Percentiles rank a stretch among this genome's conserved stretches.
Conservation (phyloP, 2,797 vertebrate species). For the Apogon hyalosoma region DNA sequence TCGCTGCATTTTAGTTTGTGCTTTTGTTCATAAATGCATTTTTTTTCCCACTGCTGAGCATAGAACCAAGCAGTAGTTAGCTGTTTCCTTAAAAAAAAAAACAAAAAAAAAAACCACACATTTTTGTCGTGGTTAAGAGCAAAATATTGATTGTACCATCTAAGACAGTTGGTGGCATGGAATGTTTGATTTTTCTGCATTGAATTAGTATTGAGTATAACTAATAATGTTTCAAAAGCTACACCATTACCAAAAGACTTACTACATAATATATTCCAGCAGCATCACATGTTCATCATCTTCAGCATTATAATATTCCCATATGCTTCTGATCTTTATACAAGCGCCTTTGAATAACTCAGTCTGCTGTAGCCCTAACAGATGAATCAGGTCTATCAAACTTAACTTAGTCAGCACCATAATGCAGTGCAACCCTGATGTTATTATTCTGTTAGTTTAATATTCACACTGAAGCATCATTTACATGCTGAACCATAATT, state of each 20-base stretch:
- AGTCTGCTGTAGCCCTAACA: neutral
- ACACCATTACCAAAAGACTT: no score
- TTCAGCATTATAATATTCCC: neutral
- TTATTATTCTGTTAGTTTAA: conserved; percentile 41
- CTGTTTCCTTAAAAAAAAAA: conserved; percentile 11
- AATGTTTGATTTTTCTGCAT: conserved; percentile 12
- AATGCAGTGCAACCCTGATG: conserved; percentile 6
- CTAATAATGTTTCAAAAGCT: neutral
- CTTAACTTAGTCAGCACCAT: conserved; percentile 16
- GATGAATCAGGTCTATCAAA: conserved; percentile 26
- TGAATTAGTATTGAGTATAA: conserved; percentile 5
- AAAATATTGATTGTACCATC: conserved; percentile 15
- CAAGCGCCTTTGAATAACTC: conserved; percentile 3
- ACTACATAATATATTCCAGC: no score
- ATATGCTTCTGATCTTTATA: neutral
- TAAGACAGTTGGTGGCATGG: conserved; percentile 13
- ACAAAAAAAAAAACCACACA: no score
- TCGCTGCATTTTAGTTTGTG: conserved; percentile 23
- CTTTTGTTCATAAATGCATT: conserved; percentile 18
- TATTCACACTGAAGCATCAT: conserved; percentile 32
- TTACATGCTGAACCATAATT: conserved; percentile 43
- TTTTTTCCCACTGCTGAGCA: conserved; percentile 14
- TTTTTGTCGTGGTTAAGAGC: conserved; percentile 11
- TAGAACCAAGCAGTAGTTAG: conserved; percentile 10
- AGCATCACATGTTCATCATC: conserved; percentile 8